Evolutionary conservation across 2,888 invertebrate genomes (phyloP).

Genomic region (Spisula subtruncata): DNA sequence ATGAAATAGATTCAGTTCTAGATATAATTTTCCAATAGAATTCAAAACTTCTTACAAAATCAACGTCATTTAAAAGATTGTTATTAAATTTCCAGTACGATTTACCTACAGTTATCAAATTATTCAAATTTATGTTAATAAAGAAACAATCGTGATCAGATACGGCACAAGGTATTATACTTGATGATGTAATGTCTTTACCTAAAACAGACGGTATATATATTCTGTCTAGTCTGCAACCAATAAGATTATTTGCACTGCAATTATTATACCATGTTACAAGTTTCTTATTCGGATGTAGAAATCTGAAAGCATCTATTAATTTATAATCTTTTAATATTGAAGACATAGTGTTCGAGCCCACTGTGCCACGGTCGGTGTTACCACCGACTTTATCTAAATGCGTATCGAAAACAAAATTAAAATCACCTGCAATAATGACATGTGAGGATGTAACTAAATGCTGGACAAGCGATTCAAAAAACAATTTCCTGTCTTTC

Average conservation of each 20-base stretch:
- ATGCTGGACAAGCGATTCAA: constrained; percentile 33
- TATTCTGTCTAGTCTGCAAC: constrained; percentile 35
- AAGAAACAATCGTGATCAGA: constrained; percentile 55
- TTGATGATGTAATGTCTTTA: not conserved
- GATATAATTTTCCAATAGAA: constrained; percentile 49
- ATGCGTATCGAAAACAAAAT: constrained; percentile 50
- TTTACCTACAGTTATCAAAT: constrained; percentile 33
- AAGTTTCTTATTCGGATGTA: constrained; percentile 36
- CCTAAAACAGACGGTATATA: not conserved
- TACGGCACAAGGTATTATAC: constrained; percentile 33
- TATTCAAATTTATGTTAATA: constrained; percentile 26
- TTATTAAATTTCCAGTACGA: constrained; percentile 59
- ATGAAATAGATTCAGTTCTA: constrained; percentile 25
- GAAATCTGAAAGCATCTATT: constrained; percentile 43
- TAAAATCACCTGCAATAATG: constrained; percentile 58
- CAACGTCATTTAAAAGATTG: constrained; percentile 39
- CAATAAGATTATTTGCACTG: not conserved
- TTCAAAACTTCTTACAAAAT: constrained; percentile 37
- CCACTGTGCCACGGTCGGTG: constrained; percentile 33
- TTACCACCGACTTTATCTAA: constrained; percentile 57
- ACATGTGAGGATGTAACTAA: constrained; percentile 42
- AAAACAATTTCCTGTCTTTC: constrained; percentile 49
- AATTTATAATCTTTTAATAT: constrained; percentile 50
- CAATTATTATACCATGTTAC: constrained; percentile 39
- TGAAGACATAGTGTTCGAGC: constrained; percentile 38